phyloP scores from a whole-genome alignment of 1,140 invertebrate genomes.

The Drosophila pseudoananassae region DNA sequence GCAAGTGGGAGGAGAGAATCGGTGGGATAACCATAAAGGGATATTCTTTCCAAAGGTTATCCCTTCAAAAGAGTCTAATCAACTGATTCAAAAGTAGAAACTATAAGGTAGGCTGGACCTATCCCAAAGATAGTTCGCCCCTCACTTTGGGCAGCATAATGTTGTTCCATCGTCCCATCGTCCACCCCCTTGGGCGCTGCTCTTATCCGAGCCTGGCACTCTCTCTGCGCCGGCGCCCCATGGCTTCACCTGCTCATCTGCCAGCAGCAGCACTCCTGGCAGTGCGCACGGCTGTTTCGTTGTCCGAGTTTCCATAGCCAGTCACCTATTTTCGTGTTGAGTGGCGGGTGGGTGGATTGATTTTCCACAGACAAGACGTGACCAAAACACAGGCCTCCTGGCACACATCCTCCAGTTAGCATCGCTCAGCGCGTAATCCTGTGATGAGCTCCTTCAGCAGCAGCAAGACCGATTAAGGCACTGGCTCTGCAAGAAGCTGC shows the following conservation, averaged over 20 bases:
- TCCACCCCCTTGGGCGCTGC: background rate
- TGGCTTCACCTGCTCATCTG: background rate
- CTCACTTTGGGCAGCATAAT: too few species aligned
- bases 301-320: conserved; percentile 6
- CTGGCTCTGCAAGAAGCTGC: conserved; percentile 32
- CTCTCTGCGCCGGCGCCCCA: conserved; percentile 37
- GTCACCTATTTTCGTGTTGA: conserved; percentile 42
- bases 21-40: background rate
- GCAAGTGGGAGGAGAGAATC: background rate
- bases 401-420: conserved; percentile 1
- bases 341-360: conserved; percentile 43
- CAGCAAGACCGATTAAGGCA: conserved; percentile 39
- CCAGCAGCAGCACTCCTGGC: conserved; percentile 15
- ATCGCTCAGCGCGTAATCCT: conserved; percentile 15
- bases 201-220: background rate
- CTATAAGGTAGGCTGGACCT: conserved; percentile 3
- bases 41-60: background rate
- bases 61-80: background rate
- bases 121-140: conserved; percentile 9
- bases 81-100: background rate
- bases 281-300: conserved; percentile 15
- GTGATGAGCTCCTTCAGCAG: conserved; percentile 34
- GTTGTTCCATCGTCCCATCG: too few species aligned
- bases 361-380: conserved; percentile 72
- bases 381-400: conserved; percentile 56